phyloP scores from a whole-genome alignment of 2,113 vertebrate species.

The Coreoperca whiteheadi region DNA sequence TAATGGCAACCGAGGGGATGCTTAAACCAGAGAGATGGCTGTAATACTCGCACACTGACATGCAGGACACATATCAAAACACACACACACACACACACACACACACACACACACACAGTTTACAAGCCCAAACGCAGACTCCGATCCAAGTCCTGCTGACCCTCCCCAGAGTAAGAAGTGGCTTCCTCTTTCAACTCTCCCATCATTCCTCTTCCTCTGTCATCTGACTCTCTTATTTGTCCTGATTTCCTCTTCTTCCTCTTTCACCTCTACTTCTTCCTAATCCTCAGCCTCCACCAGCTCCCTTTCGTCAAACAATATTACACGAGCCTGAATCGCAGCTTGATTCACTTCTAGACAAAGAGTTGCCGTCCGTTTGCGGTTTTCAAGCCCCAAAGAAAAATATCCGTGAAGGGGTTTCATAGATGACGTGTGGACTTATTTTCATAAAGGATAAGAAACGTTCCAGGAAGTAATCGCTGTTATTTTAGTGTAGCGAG shows the following conservation, averaged over 20 bases:
- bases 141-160: slow-evolving; percentile 33
- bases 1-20: slow-evolving; percentile 72
- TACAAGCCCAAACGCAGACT: slow-evolving; percentile 31
- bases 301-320: background rate
- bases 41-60: slow-evolving; percentile 62
- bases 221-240: background rate
- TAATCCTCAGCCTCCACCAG: background rate
- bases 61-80: slow-evolving; percentile 47
- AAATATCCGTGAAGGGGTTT: background rate
- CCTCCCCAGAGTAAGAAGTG: slow-evolving; percentile 52
- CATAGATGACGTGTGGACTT: slow-evolving; percentile 21
- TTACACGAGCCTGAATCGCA: too few species aligned
- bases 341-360: slow-evolving; percentile 2
- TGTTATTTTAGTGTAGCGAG: background rate
- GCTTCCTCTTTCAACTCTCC: slow-evolving; percentile 16
- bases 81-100: slow-evolving; percentile 2
- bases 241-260: background rate
- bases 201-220: background rate
- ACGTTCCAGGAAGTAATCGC: background rate
- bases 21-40: slow-evolving; percentile 62
- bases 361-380: background rate
- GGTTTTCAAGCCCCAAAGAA: slow-evolving; percentile 10
- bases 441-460: slow-evolving; percentile 14
- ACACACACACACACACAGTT: slow-evolving; percentile 12
- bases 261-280: background rate